These are phyloP conservation scores for Rosalia funebris DNA, from an alignment of 2,888 invertebrate species.

Conservation along the genomic window DNA sequence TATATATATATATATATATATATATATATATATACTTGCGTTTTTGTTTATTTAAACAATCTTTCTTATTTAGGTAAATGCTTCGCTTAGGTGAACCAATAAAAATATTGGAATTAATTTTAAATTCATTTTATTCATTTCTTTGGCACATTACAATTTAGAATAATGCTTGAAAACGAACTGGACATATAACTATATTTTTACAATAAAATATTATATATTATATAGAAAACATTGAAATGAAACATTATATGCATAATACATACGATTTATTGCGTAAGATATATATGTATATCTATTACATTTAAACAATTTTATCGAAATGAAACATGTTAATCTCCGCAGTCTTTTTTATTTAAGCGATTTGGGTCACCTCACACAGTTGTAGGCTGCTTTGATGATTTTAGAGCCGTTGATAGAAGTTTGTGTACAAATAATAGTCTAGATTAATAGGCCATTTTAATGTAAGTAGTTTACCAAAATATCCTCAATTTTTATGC, in stretches of 20 bases:
- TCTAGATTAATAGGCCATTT: conserved; percentile 3
- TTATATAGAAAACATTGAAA: conserved; percentile 28
- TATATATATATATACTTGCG: no score
- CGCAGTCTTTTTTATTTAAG: conserved; percentile 37
- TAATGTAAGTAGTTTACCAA: not conserved
- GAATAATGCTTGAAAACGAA: conserved; percentile 25
- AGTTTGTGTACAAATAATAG: conserved; percentile 4
- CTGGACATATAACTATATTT: conserved; percentile 28
- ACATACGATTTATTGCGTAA: conserved; percentile 41
- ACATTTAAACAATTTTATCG: conserved; percentile 24
- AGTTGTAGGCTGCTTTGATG: conserved; percentile 22
- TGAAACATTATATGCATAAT: conserved; percentile 28
- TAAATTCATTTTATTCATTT: conserved; percentile 41
- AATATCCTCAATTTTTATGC: no score
- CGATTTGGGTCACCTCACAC: conserved; percentile 31
- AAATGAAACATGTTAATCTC: conserved; percentile 27
- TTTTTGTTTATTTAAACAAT: no score
- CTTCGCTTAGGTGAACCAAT: no score
- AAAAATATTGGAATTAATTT: no score
- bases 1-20: no score
- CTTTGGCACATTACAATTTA: conserved; percentile 35
- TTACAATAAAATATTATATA: conserved; percentile 29
- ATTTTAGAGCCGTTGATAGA: conserved; percentile 27
- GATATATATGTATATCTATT: conserved; percentile 29
- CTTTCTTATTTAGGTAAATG: no score